A percentile compares a stretch with the other conserved stretches of the same genome.
These are phyloP conservation scores for Syrrhaptes paradoxus DNA, from an alignment of 2,113 vertebrate genomes.

Conservation along the genomic window DNA sequence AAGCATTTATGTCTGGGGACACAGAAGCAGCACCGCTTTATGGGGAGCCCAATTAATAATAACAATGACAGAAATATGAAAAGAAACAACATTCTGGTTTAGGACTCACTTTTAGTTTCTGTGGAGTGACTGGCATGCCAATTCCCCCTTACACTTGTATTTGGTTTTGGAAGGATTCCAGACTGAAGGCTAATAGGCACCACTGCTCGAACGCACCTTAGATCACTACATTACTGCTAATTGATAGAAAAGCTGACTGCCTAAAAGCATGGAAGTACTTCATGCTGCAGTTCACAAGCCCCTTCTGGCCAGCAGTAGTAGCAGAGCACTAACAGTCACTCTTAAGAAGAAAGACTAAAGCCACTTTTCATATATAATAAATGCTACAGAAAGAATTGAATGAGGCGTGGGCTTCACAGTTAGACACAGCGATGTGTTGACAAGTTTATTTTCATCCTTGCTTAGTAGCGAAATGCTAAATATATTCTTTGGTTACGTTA, in stretches of 20 bases:
- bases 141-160: not conserved
- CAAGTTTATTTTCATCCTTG: constrained; percentile 67
- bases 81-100: not conserved
- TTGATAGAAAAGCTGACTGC: not conserved
- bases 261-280: not conserved
- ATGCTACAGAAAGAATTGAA: not conserved
- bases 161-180: constrained; percentile 40
- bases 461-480: constrained; percentile 62
- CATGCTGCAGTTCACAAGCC: not conserved
- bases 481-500: constrained; percentile 61
- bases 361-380: not conserved
- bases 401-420: not conserved
- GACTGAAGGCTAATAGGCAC: not conserved
- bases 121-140: not conserved
- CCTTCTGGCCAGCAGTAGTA: not conserved
- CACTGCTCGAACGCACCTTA: not conserved
- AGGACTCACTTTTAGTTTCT: not conserved
- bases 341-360: not conserved
- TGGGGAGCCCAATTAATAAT: not conserved
- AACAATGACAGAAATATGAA: not conserved
- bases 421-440: not conserved
- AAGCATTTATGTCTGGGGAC: not conserved
- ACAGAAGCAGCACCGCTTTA: not conserved
- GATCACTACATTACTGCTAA: not conserved
- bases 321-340: not conserved